Evolutionary conservation across 2,797 vertebrate genomes (phyloP), one percentile per base, ranked within the genome.

Genomic region (Gambelia wislizenii): DNA sequence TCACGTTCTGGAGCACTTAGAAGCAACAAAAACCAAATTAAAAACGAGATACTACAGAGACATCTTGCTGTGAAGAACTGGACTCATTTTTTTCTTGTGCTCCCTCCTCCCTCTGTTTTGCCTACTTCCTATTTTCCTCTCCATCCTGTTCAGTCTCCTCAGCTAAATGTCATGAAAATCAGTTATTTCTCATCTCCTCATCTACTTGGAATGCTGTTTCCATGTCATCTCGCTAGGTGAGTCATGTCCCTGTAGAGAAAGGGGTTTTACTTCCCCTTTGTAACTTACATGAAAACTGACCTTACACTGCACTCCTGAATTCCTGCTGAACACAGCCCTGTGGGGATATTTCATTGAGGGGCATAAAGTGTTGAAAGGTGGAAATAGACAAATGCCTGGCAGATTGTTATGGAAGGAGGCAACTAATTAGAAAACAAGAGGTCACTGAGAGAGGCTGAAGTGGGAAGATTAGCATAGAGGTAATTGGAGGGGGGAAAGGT

Each of bases 261-360:
- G 22, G 8, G 42, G 36, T 75, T 75, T 42, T 75, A 44, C 47
- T 54, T 18, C 25, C 2, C 3, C 42, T 72, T 85, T 76, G 77
- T 86, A 76, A 75, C 44, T 39, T 81, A 27, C 52, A 75, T 64
- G 78, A 75, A 81, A 86, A 75, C 54, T 76, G 83, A 86, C 88
- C 76, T 89, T 82, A 64, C 44, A 0, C 6, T 79, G 88, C 44
- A 52, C 54, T 64, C 3, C 2, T 14, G 33, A 74, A 67, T 72
- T 85, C 42, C 52, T 69, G 67, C 39, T 85, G 64, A 72, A 85
- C 36, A 4, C 30, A 74, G 2, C 83, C 83, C 67, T 39, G 76
- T 59, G 67, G 84, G 25, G 67, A 86, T 74, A 52, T 75, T 85
- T 85, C 54, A 81, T 42, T 36, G 69, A 52, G 78, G 84, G 44